These are phyloP conservation scores for Cephalotes varians DNA, from an alignment of 2,888 invertebrate genomes.

Conservation along the genomic window DNA sequence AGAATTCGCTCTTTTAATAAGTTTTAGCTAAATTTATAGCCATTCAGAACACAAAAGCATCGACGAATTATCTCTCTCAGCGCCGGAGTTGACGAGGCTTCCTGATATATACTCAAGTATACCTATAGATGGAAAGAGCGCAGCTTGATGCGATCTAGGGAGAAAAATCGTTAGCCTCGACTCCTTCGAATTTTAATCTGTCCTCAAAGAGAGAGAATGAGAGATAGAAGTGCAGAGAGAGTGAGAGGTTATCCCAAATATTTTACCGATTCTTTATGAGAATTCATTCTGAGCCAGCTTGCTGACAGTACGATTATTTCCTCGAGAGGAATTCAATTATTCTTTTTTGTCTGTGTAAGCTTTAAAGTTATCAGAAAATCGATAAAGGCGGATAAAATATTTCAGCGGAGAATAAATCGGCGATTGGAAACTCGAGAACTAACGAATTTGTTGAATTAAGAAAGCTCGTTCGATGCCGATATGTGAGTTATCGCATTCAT, in stretches of 20 bases:
- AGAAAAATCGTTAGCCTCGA: conserved; percentile 29
- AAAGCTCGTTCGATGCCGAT: neutral
- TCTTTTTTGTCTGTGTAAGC: conserved; percentile 41
- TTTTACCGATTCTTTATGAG: conserved; percentile 52
- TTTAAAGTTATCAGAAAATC: conserved; percentile 32
- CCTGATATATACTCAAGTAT: conserved; percentile 42
- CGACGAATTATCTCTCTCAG: conserved; percentile 67
- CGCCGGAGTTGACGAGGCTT: conserved; percentile 29
- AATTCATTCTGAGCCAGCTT: conserved; percentile 42
- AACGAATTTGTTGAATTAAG: conserved; percentile 24
- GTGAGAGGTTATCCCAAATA: conserved; percentile 25
- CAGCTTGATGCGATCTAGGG: conserved; percentile 28
- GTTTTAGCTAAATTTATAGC: conserved; percentile 69
- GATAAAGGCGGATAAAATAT: conserved; percentile 21
- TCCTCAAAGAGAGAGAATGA: neutral
- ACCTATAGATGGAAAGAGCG: conserved; percentile 13
- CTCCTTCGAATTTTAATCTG: conserved; percentile 42
- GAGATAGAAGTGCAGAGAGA: neutral
- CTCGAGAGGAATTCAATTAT: conserved; percentile 44
- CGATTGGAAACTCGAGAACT: conserved; percentile 27
- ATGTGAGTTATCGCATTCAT: neutral
- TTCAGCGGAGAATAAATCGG: conserved; percentile 21
- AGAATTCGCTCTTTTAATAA: conserved; percentile 51
- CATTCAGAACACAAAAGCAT: conserved; percentile 67
- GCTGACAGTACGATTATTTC: conserved; percentile 52